These are phyloP conservation scores for Sitta europaea DNA, from an alignment of 2,113 vertebrate species.

Conservation along the genomic window DNA sequence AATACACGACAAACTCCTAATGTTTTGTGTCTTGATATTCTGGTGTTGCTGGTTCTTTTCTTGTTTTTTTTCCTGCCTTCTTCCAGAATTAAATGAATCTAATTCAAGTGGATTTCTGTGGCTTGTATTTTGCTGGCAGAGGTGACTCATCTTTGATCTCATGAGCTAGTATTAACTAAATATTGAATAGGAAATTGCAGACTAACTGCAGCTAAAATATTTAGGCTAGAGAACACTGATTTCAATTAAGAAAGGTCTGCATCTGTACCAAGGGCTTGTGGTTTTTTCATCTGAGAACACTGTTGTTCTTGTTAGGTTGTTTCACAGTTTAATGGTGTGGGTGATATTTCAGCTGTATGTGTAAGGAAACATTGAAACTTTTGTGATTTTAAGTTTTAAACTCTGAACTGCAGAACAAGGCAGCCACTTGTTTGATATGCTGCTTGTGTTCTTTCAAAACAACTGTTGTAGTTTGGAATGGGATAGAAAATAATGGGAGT, in stretches of 20 bases:
- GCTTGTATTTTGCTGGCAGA: neutral
- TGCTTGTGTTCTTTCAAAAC: neutral
- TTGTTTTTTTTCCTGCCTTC: neutral
- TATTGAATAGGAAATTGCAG: neutral
- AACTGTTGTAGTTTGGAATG: neutral
- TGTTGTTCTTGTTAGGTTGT: neutral
- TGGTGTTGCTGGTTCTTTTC: neutral
- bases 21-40: neutral
- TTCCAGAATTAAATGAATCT: rapidly evolving
- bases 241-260: neutral
- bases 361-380: neutral
- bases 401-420: neutral
- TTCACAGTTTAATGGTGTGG: neutral
- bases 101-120: neutral
- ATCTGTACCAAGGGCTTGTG: neutral
- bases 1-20: neutral
- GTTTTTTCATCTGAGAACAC: neutral
- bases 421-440: neutral
- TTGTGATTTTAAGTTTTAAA: neutral
- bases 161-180: neutral
- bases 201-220: neutral
- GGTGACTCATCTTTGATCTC: neutral
- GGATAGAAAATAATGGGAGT: neutral
- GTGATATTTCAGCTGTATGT: neutral
- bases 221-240: neutral